A percentile compares a stretch with the other conserved stretches of the same genome.
These are phyloP conservation scores for Allygus modestus DNA, from an alignment of 2,888 invertebrate genomes.

Conservation along the genomic window DNA sequence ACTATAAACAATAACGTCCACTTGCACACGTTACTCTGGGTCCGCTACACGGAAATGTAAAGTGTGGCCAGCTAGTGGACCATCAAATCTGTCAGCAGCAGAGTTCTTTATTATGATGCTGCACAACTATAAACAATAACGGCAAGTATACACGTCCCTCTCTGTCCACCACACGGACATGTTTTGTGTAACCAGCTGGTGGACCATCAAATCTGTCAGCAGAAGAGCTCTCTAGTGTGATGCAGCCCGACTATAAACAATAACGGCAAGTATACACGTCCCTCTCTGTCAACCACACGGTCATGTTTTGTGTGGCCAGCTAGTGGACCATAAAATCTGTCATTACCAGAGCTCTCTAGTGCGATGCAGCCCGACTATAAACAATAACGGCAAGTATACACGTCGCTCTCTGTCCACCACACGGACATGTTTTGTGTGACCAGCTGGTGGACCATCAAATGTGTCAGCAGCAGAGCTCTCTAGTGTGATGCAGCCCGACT, in stretches of 20 bases:
- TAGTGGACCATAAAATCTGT: conserved; percentile 9
- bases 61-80: not conserved
- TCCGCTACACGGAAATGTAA: not conserved
- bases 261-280: not conserved
- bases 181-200: not conserved
- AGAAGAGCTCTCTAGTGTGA: conserved; percentile 4
- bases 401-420: not conserved
- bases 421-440: not conserved
- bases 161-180: not conserved
- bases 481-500: not conserved
- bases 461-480: conserved; percentile 24
- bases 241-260: conserved; percentile 11
- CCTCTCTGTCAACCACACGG: not conserved
- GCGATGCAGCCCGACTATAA: not conserved
- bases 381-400: conserved; percentile 4
- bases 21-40: not conserved
- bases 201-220: conserved; percentile 3
- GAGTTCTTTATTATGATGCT: not conserved
- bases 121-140: conserved; percentile 33
- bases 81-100: conserved; percentile 8
- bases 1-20: conserved; percentile 34
- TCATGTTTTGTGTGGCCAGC: not conserved
- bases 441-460: not conserved
- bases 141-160: not conserved
- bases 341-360: not conserved